These are phyloP conservation scores for Catharus minimus DNA, from an alignment of 2,113 vertebrate species.

Conservation along the genomic window DNA sequence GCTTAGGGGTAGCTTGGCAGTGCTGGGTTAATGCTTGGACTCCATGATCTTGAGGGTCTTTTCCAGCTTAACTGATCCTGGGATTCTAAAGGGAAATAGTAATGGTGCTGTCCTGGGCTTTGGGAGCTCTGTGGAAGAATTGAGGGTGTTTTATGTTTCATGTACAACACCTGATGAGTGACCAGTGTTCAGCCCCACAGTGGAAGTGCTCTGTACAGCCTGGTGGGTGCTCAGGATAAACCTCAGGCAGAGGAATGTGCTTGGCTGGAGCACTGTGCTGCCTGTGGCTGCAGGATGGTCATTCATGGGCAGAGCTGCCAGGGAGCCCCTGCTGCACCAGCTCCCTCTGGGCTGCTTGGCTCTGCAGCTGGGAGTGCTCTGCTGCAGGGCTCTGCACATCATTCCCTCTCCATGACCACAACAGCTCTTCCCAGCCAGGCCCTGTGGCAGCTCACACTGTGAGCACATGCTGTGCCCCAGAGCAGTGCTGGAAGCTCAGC, in stretches of 20 bases:
- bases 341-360: background rate
- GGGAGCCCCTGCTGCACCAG: background rate
- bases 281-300: background rate
- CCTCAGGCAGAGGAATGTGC: background rate
- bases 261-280: background rate
- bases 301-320: background rate
- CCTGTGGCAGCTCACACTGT: background rate
- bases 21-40: background rate
- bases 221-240: background rate
- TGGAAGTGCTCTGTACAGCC: background rate
- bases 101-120: background rate
- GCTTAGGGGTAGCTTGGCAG: background rate
- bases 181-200: background rate
- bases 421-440: background rate
- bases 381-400: background rate
- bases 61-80: background rate
- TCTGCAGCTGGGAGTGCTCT: background rate
- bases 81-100: background rate
- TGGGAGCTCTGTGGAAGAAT: background rate
- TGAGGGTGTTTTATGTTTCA: background rate
- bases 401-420: background rate
- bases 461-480: background rate
- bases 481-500: background rate
- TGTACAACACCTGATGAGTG: accelerated
- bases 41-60: background rate